Evolutionary conservation across 2,888 invertebrate species (phyloP), one percentile per base, ranked within the genome.

Genomic region (Cataglyphis livida): DNA sequence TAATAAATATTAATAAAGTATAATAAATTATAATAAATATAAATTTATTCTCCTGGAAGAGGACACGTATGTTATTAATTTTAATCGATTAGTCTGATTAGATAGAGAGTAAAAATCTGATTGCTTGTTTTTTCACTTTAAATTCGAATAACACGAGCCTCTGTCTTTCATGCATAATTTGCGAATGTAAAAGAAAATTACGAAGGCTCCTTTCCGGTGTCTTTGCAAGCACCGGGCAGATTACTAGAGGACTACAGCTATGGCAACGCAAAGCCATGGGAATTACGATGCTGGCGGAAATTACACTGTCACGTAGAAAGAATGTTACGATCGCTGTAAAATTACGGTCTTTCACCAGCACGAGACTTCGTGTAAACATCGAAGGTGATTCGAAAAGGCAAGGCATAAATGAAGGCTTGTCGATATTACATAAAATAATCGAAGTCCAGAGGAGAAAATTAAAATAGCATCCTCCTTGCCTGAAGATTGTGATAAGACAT

Each of bases 281-380:
- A 75, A 75, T 75, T 75, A 75, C 48, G 64, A 75, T 75, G 35
- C 64, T 64, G 48, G 21, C 32, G 75, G 65, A 75, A 75, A 75
- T 75, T 75, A 75, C 64, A 51, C 51, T 75, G 65, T 75, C 75
- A 65, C 51, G 51, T 75, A 65, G 12, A 75, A 75, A 75, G 65
- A 51, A 65, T 65, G 65, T 75, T 75, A 75, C 65, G 75, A 65
- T 75, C 75, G 9, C 48, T 35, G 38, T 51, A 65, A 51, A 65
- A 75, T 75, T 75, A 65, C 51, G 21, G n/a, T 65, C 35, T 35
- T 75, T 65, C 65, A 65, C 25, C 25, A 15, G 21, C 32, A 35
- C 1, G 35, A 65, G 38, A 75, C n/a, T 75, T 75, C 25, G 51
- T 57, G 25, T 54, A 75, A 75, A 75, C 75, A 75, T 75, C 5